Evolutionary conservation across 2,888 invertebrate species (phyloP).

Genomic region (Temnothorax ravouxi): DNA sequence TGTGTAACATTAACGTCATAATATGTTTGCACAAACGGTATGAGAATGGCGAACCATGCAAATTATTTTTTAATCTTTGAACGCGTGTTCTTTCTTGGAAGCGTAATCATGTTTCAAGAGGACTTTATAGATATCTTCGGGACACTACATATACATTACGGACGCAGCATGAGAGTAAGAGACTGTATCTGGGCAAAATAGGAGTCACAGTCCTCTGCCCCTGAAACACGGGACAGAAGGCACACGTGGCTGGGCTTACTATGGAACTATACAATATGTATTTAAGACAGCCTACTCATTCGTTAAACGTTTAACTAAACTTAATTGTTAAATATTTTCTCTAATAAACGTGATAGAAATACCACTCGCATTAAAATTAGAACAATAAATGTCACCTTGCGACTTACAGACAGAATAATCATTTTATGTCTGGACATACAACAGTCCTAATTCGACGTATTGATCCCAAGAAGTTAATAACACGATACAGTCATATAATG

Average conservation of each 20-base stretch:
- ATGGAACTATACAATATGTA: conserved; percentile 58
- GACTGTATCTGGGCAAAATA: conserved; percentile 40
- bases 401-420: conserved; percentile 1
- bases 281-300: background rate
- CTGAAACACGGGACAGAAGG: conserved; percentile 58
- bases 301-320: background rate
- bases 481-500: background rate
- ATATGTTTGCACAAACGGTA: background rate
- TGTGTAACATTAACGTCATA: background rate
- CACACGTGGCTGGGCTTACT: conserved; percentile 63
- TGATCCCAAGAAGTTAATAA: background rate
- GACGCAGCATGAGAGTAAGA: background rate
- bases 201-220: conserved; percentile 65
- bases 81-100: conserved; percentile 57
- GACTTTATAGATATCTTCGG: conserved; percentile 53
- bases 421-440: background rate
- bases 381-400: background rate
- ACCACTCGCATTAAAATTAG: background rate
- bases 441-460: background rate
- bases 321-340: conserved; percentile 22
- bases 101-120: conserved; percentile 62
- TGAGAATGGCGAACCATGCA: background rate
- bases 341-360: background rate
- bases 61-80: conserved; percentile 8
- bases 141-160: conserved; percentile 23